Conservation (phyloP, 30 jellyfish, hydroid and myxozoan species). For the Aurelia sp. region DNA sequence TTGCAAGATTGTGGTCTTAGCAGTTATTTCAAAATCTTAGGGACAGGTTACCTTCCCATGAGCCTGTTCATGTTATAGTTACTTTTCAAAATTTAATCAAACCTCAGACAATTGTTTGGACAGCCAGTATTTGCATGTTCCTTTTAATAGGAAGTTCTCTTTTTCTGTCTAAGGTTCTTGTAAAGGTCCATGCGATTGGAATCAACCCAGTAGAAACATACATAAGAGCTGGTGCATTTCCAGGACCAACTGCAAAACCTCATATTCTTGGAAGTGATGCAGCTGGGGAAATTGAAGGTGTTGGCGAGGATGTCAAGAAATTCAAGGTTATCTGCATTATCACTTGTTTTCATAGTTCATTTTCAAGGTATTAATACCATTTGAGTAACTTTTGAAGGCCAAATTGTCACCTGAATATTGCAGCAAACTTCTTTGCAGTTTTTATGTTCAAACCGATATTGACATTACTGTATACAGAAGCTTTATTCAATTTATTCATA, state of each 20-base stretch:
- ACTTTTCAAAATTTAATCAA: background rate
- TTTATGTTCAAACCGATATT: no score
- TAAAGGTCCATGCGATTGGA: constrained; percentile 82
- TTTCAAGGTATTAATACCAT: background rate
- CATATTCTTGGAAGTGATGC: constrained; percentile 81
- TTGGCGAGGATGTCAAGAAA: constrained; percentile 72
- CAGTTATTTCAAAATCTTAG: no score
- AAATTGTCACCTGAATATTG: no score
- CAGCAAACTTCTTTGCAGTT: no score
- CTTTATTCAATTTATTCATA: no score
- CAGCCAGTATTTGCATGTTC: background rate
- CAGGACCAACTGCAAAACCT: constrained; percentile 37
- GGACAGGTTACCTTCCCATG: no score
- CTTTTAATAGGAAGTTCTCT: background rate
- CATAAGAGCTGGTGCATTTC: constrained; percentile 58
- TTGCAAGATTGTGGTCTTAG: no score
- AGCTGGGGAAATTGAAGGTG: constrained; percentile 79
- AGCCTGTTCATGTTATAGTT: no score
- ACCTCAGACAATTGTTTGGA: background rate
- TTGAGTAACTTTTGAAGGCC: no score
- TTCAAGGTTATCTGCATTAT: constrained; percentile 49
- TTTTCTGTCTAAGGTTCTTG: constrained; percentile 62
- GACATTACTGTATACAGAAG: no score
- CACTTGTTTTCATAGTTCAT: background rate
- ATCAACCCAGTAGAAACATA: constrained; percentile 89